Conservation (phyloP, 2,113 vertebrate species). For the Apus apus region DNA sequence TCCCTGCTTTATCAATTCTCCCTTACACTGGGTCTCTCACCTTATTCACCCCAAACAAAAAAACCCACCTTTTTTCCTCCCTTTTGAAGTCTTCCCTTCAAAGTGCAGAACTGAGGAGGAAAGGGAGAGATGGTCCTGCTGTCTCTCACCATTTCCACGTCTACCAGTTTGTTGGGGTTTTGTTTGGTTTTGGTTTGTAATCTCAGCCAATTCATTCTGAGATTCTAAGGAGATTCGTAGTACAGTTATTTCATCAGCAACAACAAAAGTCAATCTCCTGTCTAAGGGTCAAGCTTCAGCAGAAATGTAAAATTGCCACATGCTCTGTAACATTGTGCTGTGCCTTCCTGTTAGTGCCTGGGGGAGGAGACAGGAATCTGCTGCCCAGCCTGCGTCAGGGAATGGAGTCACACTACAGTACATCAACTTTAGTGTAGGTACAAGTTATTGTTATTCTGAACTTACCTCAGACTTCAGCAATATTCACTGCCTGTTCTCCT, state of each 20-base stretch:
- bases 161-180: not conserved
- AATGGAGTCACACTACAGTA: not conserved
- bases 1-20: not conserved
- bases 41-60: not conserved
- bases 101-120: not conserved
- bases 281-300: not conserved
- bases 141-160: not conserved
- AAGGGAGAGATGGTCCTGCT: not conserved
- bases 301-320: constrained; percentile 24
- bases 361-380: constrained; percentile 37
- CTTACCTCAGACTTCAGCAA: constrained; percentile 40
- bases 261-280: not conserved
- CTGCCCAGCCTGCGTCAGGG: constrained; percentile 33
- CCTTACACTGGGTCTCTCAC: not conserved
- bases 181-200: not conserved
- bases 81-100: not conserved
- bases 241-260: not conserved
- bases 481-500: not conserved
- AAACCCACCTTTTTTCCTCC: not conserved
- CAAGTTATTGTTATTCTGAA: constrained; percentile 11
- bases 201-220: not conserved
- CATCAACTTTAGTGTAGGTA: not conserved
- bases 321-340: not conserved
- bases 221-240: not conserved
- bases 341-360: constrained; percentile 32